These are phyloP conservation scores for Austrofundulus limnaeus DNA, from an alignment of 2,113 vertebrate species.

Conservation along the genomic window DNA sequence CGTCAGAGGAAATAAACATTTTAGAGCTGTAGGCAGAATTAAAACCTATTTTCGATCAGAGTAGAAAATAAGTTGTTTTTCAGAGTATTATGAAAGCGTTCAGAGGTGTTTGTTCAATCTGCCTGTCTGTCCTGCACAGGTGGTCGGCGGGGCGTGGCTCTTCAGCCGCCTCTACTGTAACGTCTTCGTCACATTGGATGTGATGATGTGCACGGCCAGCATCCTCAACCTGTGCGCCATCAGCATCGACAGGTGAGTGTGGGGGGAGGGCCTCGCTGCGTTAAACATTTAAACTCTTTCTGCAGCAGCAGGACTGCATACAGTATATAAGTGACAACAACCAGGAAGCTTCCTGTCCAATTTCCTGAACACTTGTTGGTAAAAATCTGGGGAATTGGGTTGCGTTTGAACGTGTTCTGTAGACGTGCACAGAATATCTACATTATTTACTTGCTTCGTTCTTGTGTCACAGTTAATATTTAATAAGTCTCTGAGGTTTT, in stretches of 20 bases:
- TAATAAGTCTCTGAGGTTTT: constrained; percentile 30
- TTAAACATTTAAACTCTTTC: constrained; percentile 16
- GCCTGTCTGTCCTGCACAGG: constrained; percentile 66
- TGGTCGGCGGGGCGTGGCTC: constrained; percentile 89
- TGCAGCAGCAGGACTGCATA: neutral
- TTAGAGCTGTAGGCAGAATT: neutral
- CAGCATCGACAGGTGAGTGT: constrained; percentile 93
- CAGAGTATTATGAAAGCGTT: constrained; percentile 10
- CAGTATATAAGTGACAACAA: neutral
- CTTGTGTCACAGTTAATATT: constrained; percentile 51
- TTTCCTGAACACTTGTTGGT: constrained; percentile 18
- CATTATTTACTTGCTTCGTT: constrained; percentile 59
- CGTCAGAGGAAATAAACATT: neutral
- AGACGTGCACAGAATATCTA: constrained; percentile 27
- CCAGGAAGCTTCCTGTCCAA: neutral
- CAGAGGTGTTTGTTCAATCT: constrained; percentile 42
- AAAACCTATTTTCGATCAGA: no score
- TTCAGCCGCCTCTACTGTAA: constrained; percentile 91
- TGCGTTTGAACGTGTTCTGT: neutral
- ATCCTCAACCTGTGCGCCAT: constrained; percentile 97
- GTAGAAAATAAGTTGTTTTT: neutral
- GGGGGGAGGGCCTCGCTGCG: neutral
- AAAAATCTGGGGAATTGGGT: neutral
- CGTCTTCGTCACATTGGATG: constrained; percentile 92
- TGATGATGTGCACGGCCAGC: constrained; percentile 98